Evolutionary conservation across 2,113 vertebrate species (phyloP).

Genomic region (Vulpes vulpes): DNA sequence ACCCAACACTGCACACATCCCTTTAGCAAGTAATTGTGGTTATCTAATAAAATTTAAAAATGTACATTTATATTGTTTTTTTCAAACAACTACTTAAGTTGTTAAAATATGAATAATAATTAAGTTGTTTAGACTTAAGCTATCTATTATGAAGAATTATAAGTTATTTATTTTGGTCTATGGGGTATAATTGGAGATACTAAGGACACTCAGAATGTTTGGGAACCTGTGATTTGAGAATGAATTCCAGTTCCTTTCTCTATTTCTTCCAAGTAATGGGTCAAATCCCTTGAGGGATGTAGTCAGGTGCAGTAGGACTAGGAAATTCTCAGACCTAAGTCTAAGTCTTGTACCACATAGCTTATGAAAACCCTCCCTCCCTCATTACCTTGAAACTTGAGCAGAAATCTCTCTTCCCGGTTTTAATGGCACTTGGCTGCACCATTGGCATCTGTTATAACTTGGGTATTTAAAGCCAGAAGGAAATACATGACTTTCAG

Average conservation of each 20-base stretch:
- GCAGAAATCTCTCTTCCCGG: neutral
- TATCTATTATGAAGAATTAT: neutral
- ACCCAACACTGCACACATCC: neutral
- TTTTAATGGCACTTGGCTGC: neutral
- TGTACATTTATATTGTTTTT: neutral
- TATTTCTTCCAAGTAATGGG: neutral
- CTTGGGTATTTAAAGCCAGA: neutral
- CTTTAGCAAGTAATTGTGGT: neutral
- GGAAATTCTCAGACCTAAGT: neutral
- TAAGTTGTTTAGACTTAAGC: neutral
- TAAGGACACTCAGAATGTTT: neutral
- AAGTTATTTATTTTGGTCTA: neutral
- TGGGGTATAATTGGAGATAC: neutral
- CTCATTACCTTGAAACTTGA: neutral
- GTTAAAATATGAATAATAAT: neutral
- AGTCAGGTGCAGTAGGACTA: neutral
- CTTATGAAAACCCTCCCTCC: neutral
- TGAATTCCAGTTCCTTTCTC: neutral
- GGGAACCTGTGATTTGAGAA: neutral
- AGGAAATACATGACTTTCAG: neutral
- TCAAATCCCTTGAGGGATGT: neutral
- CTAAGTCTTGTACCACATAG: neutral
- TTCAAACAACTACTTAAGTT: neutral
- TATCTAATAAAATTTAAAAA: neutral
- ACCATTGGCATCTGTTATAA: neutral